Conservation (phyloP, 2,888 invertebrate species). For the Automeris io region DNA sequence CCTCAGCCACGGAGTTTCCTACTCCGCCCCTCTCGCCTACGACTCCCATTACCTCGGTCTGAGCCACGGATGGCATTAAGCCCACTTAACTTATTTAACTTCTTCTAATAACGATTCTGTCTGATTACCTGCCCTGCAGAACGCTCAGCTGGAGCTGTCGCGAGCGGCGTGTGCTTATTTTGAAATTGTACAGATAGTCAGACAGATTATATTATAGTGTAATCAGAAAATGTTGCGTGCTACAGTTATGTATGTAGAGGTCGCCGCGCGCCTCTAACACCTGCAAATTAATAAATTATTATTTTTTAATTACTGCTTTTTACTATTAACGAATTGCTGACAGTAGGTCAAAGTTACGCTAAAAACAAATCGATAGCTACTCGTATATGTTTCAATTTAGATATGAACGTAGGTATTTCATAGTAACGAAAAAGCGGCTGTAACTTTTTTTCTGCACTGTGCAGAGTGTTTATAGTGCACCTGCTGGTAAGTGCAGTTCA, state of each 20-base stretch:
- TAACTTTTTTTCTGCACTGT: no score
- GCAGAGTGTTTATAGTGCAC: no score
- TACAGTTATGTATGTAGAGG: not conserved
- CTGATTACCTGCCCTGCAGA: not conserved
- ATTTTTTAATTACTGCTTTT: not conserved
- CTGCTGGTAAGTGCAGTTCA: no score
- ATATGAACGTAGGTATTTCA: no score
- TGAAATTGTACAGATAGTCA: not conserved
- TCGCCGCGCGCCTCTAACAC: not conserved
- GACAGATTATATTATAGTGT: not conserved
- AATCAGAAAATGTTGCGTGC: not conserved
- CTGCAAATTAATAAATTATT: not conserved
- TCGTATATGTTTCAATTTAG: no score
- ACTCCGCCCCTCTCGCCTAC: not conserved
- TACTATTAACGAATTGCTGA: no score
- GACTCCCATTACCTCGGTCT: conserved; percentile 29
- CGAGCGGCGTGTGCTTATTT: not conserved
- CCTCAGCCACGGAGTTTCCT: conserved; percentile 16
- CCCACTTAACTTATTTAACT: not conserved
- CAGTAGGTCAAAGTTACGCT: no score
- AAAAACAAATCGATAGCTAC: no score
- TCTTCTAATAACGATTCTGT: not conserved
- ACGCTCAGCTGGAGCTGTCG: not conserved
- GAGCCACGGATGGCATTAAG: conserved; percentile 55
- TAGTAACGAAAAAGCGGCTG: no score